Evolutionary conservation across 2,797 vertebrate species (phyloP).

Genomic region (Momotus momota): DNA sequence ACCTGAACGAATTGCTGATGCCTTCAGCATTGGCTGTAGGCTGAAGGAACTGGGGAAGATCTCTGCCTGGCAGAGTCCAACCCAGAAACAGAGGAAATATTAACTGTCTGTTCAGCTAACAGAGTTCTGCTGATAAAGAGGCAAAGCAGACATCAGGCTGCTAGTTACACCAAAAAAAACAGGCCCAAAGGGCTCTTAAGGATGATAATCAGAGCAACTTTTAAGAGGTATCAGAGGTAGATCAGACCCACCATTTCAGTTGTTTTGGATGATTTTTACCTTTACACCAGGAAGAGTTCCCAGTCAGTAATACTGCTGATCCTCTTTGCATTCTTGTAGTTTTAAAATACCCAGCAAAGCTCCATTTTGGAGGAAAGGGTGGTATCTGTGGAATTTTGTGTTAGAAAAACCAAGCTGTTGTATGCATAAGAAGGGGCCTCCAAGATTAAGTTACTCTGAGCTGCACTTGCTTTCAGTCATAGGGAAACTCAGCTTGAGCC

Average conservation of each 20-base stretch:
- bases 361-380: background rate
- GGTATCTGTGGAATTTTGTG: background rate
- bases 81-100: background rate
- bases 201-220: background rate
- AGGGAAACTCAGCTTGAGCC: background rate
- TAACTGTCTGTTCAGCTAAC: background rate
- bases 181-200: background rate
- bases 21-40: background rate
- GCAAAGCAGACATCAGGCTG: background rate
- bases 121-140: background rate
- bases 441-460: conserved; percentile 10
- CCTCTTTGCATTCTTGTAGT: background rate
- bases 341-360: background rate
- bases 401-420: background rate
- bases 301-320: background rate
- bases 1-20: background rate
- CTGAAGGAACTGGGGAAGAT: background rate
- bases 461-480: background rate
- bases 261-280: background rate
- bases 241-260: background rate
- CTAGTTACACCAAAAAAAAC: background rate
- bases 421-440: background rate
- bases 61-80: background rate
- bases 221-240: background rate
- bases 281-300: background rate